These are phyloP conservation scores for Porites rus DNA, from an alignment of 92 coral and sea anemone genomes.

Conservation along the genomic window DNA sequence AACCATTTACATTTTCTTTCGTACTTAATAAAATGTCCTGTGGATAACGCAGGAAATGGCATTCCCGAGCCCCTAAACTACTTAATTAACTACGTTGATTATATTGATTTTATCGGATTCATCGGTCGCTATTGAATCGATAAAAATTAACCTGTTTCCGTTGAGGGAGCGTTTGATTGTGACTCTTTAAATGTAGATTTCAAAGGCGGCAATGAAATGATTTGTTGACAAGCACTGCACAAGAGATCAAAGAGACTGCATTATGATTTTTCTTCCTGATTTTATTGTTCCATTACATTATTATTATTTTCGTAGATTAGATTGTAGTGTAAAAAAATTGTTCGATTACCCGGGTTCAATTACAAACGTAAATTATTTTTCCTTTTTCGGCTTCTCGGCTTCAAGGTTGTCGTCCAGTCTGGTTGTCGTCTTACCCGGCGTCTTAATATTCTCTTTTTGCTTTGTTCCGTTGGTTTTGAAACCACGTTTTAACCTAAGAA, in stretches of 20 bases:
- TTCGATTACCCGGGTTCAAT: slow-evolving; percentile 10
- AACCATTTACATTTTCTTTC: too few relatives aligned
- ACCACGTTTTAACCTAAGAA: not conserved
- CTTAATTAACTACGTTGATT: too few relatives aligned
- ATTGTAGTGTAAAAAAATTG: too few relatives aligned
- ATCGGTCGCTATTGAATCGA: not conserved
- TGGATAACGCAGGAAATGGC: too few relatives aligned
- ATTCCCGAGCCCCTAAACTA: too few relatives aligned
- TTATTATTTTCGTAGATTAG: too few relatives aligned
- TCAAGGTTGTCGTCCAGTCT: slow-evolving; percentile 9
- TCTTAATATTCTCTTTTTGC: too few relatives aligned
- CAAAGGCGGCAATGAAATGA: too few relatives aligned
- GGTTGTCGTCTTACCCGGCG: not conserved
- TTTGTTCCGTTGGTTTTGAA: not conserved
- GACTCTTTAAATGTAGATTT: not conserved
- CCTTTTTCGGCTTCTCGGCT: slow-evolving; percentile 4
- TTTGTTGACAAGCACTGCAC: too few relatives aligned
- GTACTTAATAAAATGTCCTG: too few relatives aligned
- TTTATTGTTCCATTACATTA: not conserved
- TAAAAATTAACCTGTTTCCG: not conserved
- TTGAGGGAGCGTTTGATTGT: not conserved
- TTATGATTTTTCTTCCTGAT: slow-evolving; percentile 6
- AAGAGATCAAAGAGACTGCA: not conserved
- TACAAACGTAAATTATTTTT: slow-evolving; percentile 8
- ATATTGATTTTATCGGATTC: too few relatives aligned